Evolutionary conservation across 2,888 invertebrate genomes (phyloP).

Genomic region (Mesochorus sp.): DNA sequence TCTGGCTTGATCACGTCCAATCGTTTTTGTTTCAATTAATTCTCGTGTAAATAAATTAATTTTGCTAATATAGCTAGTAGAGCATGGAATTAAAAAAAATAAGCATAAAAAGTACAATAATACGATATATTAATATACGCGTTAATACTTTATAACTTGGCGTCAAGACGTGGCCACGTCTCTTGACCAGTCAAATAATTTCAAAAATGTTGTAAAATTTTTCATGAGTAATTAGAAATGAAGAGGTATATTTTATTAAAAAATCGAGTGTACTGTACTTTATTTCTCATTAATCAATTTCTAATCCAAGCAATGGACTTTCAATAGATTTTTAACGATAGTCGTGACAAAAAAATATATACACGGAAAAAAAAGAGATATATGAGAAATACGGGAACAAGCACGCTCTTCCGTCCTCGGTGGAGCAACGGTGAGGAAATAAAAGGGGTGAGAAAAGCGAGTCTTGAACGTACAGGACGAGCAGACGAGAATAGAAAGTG

Average conservation of each 20-base stretch:
- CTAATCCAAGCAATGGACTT: constrained; percentile 64
- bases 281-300: constrained; percentile 62
- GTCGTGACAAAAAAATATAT: constrained; percentile 8
- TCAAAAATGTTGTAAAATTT: too few species aligned
- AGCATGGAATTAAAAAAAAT: too few species aligned
- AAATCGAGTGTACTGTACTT: constrained; percentile 3
- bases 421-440: constrained; percentile 33
- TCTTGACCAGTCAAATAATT: too few species aligned
- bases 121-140: too few species aligned
- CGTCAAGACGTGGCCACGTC: too few species aligned
- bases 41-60: too few species aligned
- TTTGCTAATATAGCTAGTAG: too few species aligned
- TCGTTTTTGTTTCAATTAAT: too few species aligned
- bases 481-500: constrained; percentile 53
- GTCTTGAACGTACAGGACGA: constrained; percentile 24
- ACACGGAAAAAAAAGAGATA: neutral
- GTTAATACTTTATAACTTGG: too few species aligned
- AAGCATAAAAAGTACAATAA: too few species aligned
- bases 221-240: neutral
- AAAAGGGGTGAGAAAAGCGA: constrained; percentile 37
- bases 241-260: neutral
- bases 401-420: constrained; percentile 19
- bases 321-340: constrained; percentile 49
- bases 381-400: constrained; percentile 17
- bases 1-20: too few species aligned